Base-by-base conservation (phyloP, 2,113 vertebrate genomes). In the Coturnix japonica region DNA sequence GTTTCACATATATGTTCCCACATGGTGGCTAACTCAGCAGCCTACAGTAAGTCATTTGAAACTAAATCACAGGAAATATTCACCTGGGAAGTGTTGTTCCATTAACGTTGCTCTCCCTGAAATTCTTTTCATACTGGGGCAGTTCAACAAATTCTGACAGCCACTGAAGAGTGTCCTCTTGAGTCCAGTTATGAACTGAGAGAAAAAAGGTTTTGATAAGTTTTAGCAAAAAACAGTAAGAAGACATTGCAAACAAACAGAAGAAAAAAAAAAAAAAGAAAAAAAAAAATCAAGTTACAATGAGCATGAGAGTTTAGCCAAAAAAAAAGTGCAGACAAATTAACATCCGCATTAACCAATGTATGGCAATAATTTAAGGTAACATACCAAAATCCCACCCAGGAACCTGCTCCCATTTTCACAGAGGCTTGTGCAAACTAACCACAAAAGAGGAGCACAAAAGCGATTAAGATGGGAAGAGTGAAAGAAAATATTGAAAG, bases 151-250 rank as follows among this genome's bases (percentile, higher is more conserved):
- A 98, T 87, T 99, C 98, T 95, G 98, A 98, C 95, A 99, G 96
- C 99, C 99, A 99, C 90, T 98, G 98, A 91, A 99, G 97, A 6
- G 99, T 98, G 88, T 99, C 98, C 33, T 99, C 99, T 72, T 97
- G 95, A n/a, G 99, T 99, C 99, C 99, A 99, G 97, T 99, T 99
- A 97, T 99, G 99, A 97, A 99, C 99, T 99, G 81, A 22, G 94
- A 96, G 21, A 95, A 59, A 90, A 92, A 85, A 91, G 31, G 13
- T 14, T 22, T 43, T 71, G 69, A 67, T 91, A 31, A 91, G 3
- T 25, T 28, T 28, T 37, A n/a, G 28, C 21, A 86, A 90, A 86
- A 88, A 56, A 3, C 25, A 67, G 56, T 20, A 90, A 30, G 39
- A 72, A 43, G 23, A 93, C 70, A 66, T 10, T 66, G 59, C 89